Evolutionary conservation across 2,888 invertebrate species (phyloP).

Genomic region (Strigamia crassipes): DNA sequence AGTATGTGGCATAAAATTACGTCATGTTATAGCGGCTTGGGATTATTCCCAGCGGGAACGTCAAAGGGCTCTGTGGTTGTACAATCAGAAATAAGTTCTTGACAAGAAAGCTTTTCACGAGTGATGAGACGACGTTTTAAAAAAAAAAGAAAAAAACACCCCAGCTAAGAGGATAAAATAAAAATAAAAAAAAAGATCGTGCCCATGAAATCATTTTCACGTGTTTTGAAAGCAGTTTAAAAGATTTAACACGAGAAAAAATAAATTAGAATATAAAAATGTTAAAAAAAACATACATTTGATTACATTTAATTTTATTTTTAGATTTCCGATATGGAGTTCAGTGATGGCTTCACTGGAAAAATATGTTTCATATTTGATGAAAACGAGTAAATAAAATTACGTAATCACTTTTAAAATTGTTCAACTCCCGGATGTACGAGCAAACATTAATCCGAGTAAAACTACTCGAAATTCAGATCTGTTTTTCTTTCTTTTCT

Average conservation of each 20-base stretch:
- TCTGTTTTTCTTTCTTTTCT: neutral
- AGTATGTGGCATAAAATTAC: neutral
- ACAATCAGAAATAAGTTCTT: neutral
- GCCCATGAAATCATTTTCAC: neutral
- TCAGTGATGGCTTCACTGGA: too few relatives aligned
- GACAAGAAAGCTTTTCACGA: slow-evolving; percentile 1
- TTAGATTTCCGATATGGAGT: too few relatives aligned
- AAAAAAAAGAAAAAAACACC: too few relatives aligned
- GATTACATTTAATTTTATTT: too few relatives aligned
- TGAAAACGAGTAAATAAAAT: neutral
- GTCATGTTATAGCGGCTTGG: neutral
- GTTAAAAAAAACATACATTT: too few relatives aligned
- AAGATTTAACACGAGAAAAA: neutral
- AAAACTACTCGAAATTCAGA: neutral
- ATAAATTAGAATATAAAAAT: too few relatives aligned
- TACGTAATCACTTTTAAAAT: neutral
- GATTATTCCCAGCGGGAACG: neutral
- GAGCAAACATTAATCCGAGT: neutral
- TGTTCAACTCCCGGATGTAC: too few relatives aligned
- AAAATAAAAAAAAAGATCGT: neutral
- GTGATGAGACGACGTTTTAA: neutral
- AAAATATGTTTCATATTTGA: too few relatives aligned
- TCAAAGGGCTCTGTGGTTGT: slow-evolving; percentile 1
- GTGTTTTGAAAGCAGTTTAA: too few relatives aligned
- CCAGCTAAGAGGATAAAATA: neutral